Evolutionary conservation across 2,113 vertebrate species (phyloP), one percentile per base, ranked within the genome.

Genomic region (Aegypius monachus): DNA sequence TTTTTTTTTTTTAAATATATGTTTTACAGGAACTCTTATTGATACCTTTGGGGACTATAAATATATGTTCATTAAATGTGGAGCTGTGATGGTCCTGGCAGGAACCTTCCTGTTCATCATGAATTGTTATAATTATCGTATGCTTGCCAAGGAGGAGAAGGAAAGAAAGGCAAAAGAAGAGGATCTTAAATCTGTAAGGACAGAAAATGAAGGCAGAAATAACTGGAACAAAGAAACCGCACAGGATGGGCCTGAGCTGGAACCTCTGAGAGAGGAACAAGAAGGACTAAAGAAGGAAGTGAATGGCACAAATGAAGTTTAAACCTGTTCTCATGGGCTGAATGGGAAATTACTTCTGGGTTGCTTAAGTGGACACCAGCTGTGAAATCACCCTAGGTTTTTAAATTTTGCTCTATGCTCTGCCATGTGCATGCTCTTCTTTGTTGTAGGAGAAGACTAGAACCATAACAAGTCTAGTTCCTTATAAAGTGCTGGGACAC

Each of bases 1-100:
- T 14, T 27, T 32, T 59, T 42, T 68, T 48, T 75, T 82, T 84
- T 79, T 31, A 18, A 18, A 90, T 70, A 11, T 53, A 5, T 93
- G 18, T 93, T 92, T 88, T 89, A 38, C 94, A 99, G 98, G 98
- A 73, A 97, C 97, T 18, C 96, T 98, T 87, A 98, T 98, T 23
- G 98, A 99, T 97, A 62, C 97, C 78, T 98, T 97, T 47, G 97
- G 92, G 2, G 98, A 98, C 95, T 99, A 99, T 93, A 98, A 97
- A 75, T 98, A 98, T 56, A 98, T 99, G 95, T 99, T 98, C 98
- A 91, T 98, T 88, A 98, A 98, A 97, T 98, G 98, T 61, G 98
- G 98, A n/a, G 67, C 96, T 14, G 98, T 98, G 92, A 98, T 99
- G 93, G 81, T 98, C 81, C 78, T 97, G 38, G 98, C 98, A 4